A percentile compares a stretch with the other conserved stretches of the same genome.
Conservation (phyloP, 1,140 invertebrate genomes). For the Bombus waltoni region DNA sequence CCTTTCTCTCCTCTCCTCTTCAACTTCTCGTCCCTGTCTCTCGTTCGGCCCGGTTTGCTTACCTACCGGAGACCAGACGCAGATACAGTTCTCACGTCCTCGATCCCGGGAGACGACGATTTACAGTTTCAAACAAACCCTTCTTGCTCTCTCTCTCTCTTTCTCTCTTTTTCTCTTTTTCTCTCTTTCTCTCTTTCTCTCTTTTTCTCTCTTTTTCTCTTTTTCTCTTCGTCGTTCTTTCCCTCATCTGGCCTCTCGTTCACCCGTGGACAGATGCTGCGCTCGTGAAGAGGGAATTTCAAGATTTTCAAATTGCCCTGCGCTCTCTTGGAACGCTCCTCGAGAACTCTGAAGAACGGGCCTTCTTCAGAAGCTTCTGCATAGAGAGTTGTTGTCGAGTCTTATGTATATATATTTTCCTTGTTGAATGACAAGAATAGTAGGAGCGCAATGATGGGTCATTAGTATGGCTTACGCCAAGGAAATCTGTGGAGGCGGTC, state of each 20-base stretch:
- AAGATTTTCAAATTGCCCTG: constrained; percentile 39
- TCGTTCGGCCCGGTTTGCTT: constrained; percentile 56
- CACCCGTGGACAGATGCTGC: constrained; percentile 44
- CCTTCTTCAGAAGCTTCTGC: background rate
- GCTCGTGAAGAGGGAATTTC: constrained; percentile 36
- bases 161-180: background rate
- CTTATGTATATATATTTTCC: background rate
- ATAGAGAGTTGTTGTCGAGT: background rate
- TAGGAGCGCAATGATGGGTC: background rate
- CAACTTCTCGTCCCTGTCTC: constrained; percentile 28
- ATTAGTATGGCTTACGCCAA: background rate
- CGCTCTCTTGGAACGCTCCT: background rate
- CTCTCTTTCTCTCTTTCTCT: background rate
- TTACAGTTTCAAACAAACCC: constrained; percentile 70
- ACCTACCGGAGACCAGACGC: constrained; percentile 63
- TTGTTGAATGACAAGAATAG: background rate
- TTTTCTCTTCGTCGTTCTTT: background rate
- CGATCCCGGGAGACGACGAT: constrained; percentile 66
- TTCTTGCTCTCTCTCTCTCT: constrained; percentile 9
- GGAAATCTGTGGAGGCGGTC: background rate
- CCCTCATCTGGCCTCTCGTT: background rate
- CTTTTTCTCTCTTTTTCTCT: too few species aligned
- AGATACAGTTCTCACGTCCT: constrained; percentile 75
- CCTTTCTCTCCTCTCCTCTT: constrained; percentile 16
- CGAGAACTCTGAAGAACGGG: background rate